These are phyloP conservation scores for Tipula helvola DNA, from an alignment of 2,888 invertebrate species.

Conservation along the genomic window DNA sequence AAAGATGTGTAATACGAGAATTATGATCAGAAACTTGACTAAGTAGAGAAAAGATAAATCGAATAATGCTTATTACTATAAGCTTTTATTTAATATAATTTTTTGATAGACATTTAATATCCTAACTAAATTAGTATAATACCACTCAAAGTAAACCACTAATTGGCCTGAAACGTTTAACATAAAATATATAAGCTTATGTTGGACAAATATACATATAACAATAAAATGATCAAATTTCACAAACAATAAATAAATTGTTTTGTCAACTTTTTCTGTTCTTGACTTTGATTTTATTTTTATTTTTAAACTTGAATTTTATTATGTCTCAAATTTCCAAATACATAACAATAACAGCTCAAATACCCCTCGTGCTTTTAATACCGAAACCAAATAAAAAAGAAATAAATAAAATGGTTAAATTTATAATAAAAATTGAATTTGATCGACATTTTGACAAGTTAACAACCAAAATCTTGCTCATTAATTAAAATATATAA, in stretches of 20 bases:
- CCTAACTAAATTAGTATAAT: not conserved
- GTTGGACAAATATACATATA: no score
- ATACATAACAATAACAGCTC: not conserved
- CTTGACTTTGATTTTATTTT: not conserved
- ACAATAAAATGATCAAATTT: not conserved
- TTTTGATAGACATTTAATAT: not conserved
- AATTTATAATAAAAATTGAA: not conserved
- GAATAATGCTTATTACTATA: not conserved
- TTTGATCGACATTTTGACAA: constrained; percentile 4
- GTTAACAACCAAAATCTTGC: not conserved
- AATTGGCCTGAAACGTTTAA: no score
- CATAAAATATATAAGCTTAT: no score
- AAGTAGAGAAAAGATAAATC: no score
- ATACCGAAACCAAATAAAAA: not conserved
- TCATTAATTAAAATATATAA: not conserved
- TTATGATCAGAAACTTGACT: no score
- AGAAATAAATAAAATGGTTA: not conserved
- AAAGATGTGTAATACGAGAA: no score
- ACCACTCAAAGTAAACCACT: not conserved
- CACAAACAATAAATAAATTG: not conserved
- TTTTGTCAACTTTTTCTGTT: not conserved
- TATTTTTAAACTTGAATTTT: not conserved
- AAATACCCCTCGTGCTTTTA: not conserved
- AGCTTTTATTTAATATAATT: not conserved
- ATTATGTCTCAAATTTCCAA: not conserved